Base-by-base conservation (phyloP, 2,797 vertebrate genomes). In the Ctenopoma multispine region DNA sequence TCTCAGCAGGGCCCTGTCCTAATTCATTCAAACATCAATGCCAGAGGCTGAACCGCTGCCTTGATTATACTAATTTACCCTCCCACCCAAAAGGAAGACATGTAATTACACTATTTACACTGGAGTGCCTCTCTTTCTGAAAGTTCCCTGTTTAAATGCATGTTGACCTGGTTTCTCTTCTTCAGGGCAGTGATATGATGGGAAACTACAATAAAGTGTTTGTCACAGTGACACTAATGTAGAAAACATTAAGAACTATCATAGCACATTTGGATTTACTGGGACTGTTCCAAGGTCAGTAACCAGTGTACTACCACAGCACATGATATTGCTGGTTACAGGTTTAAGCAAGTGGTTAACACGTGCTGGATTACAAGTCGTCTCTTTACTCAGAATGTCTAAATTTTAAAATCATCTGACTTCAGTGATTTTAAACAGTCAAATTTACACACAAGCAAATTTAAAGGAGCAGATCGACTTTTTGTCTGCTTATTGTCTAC, bases 51-150 rank as follows among this genome's bases (percentile, higher is more conserved):
- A 80, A 55, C 54, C 12, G 76, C 71, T 67, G 88, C 73, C 79
- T 69, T 90, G 83, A 93, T 92, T 89, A 89, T 64, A 85, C 66
- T 84, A 90, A 89, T 92, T 92, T 88, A 77, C 56, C 77, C 68
- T 36, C 82, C 81, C 79, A 53, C 83, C 89, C 83, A 77, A 82
- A 73, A 90, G 90, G 92, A 92, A 92, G 88, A 84, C 76, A 18
- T 82, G 80, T 90, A 91, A 91, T 93, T 83, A 90, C 81, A 48
- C 64, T 87, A 69, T 91, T 92, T 92, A 90, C 87, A 73, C 72
- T 60, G 77, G 44, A 75, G 77, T 12, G 61, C 60, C 68, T 85
- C 77, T 69, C 71, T 65, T 69, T 64, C 59, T 43, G 18, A 65
- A 50, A 63, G 23, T 40, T 17, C 63, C 31, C 34, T 10, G 6